Conservation (phyloP, 2,888 invertebrate genomes). For the Pachymerium ferrugineum region DNA sequence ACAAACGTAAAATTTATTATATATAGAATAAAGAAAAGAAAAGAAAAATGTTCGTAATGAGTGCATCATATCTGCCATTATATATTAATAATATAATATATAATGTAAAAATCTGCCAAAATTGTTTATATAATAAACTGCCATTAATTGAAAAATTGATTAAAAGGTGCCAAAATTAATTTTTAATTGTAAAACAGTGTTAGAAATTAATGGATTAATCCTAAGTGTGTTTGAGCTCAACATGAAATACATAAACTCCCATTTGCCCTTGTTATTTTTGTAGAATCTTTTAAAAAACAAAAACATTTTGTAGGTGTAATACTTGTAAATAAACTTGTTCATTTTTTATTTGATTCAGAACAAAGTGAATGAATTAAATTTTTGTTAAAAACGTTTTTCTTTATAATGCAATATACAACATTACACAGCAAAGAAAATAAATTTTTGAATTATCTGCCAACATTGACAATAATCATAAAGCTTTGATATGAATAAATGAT, state of each 20-base stretch:
- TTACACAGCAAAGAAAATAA: no score
- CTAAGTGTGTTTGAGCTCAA: background rate
- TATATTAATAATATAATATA: background rate
- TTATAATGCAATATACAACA: no score
- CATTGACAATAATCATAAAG: no score
- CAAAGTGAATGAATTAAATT: no score
- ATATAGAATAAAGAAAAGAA: background rate
- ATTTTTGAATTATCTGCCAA: no score
- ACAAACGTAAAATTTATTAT: no score
- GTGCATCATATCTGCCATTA: constrained; percentile 13
- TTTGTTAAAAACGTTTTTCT: no score
- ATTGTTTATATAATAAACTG: background rate
- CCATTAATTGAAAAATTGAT: constrained; percentile 6
- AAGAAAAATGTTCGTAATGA: background rate
- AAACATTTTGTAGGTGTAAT: background rate
- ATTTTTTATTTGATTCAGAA: background rate
- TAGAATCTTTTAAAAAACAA: constrained; percentile 8
- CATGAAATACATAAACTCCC: background rate
- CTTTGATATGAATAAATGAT: background rate
- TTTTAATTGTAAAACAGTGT: background rate
- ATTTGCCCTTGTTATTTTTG: background rate
- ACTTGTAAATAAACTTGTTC: constrained; percentile 8
- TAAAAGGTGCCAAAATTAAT: background rate
- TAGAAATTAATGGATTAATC: background rate
- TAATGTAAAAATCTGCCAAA: constrained; percentile 3